These are phyloP conservation scores for Cydia pomonella DNA, from an alignment of 1,140 invertebrate genomes.

Conservation along the genomic window DNA sequence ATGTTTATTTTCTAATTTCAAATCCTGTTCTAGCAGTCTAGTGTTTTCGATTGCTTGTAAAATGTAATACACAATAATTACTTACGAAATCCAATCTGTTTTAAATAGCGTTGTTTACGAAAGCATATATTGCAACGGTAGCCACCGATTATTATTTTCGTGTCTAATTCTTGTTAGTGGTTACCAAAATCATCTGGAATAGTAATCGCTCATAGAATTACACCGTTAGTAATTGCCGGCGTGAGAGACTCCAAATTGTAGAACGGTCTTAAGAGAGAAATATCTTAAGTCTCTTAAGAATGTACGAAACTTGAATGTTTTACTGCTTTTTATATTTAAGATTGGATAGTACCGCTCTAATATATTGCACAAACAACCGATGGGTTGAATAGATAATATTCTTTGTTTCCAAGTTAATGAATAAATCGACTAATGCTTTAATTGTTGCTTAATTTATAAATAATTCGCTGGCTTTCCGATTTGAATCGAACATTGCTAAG, in stretches of 20 bases:
- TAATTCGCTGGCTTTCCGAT: conserved; percentile 30
- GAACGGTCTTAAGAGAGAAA: neutral
- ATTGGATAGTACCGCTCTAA: conserved; percentile 6
- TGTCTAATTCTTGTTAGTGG: conserved; percentile 24
- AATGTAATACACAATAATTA: conserved; percentile 5
- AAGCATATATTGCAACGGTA: conserved; percentile 11
- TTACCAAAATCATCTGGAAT: conserved; percentile 26
- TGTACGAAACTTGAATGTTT: neutral
- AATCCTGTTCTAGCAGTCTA: neutral
- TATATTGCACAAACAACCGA: conserved; percentile 38
- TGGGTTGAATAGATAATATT: conserved; percentile 50
- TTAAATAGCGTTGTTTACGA: conserved; percentile 10
- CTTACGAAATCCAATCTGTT: neutral
- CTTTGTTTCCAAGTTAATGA: conserved; percentile 34
- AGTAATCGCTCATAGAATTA: conserved; percentile 49
- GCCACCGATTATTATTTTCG: conserved; percentile 10
- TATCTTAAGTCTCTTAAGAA: conserved; percentile 9
- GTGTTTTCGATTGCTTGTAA: neutral
- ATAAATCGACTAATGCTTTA: conserved; percentile 37
- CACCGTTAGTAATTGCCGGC: conserved; percentile 51
- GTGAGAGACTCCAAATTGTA: conserved; percentile 44
- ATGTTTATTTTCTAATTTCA: conserved; percentile 3
- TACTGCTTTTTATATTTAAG: neutral
- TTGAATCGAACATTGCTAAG: neutral
- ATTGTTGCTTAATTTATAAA: conserved; percentile 41